These are phyloP conservation scores for Dermatemys mawii DNA, from an alignment of 2,113 vertebrate species.

Conservation along the genomic window DNA sequence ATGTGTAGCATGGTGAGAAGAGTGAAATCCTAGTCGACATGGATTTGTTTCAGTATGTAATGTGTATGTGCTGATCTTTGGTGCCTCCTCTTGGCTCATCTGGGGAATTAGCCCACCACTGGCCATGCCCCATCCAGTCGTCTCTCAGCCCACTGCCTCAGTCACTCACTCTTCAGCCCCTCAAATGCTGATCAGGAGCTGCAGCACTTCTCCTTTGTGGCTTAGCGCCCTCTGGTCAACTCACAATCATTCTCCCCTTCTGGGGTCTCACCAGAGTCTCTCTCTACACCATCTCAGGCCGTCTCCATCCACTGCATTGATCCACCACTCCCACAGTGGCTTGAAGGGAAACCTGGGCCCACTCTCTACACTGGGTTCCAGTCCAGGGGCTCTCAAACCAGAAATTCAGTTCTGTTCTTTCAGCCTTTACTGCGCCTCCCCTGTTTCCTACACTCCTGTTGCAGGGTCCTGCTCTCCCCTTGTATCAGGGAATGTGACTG, in stretches of 20 bases:
- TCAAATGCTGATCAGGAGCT: not conserved
- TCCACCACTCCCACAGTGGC: not conserved
- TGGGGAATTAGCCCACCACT: not conserved
- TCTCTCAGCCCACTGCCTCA: not conserved
- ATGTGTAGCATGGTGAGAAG: not conserved
- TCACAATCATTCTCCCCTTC: not conserved
- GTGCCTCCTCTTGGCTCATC: not conserved
- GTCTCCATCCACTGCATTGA: not conserved
- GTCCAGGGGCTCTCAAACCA: not conserved
- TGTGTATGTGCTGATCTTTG: no score
- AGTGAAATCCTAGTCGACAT: not conserved
- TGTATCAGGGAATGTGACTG: not conserved
- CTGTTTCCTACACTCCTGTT: not conserved
- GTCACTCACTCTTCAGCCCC: not conserved
- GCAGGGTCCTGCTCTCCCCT: not conserved
- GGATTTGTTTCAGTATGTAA: accelerated
- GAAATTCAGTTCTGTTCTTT: not conserved
- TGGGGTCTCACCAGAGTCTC: not conserved
- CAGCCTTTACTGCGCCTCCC: not conserved
- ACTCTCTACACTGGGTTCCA: not conserved
- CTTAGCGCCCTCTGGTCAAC: not conserved
- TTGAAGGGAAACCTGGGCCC: not conserved
- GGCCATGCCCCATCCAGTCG: not conserved
- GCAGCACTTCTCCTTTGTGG: not conserved
- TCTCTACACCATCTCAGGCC: not conserved